A percentile compares a stretch with the other conserved stretches of the same genome.
phyloP scores from a whole-genome alignment of 2,888 invertebrate species.

The Caenorhabditis sulstoni region DNA sequence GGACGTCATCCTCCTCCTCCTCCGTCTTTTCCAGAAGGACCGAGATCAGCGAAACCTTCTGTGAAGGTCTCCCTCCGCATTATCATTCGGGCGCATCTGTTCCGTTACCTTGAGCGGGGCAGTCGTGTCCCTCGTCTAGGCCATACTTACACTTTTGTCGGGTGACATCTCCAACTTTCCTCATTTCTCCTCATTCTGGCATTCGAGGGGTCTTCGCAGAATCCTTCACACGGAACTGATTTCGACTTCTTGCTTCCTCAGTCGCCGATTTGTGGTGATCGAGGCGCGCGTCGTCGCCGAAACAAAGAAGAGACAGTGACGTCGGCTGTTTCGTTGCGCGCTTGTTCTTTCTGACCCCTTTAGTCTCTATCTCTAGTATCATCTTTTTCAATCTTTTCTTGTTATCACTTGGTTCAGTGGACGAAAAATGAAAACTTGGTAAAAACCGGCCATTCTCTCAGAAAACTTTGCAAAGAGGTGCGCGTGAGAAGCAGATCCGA shows the following conservation, averaged over 20 bases:
- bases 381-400: constrained; percentile 6
- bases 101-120: constrained; percentile 44
- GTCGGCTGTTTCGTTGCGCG: constrained; percentile 4
- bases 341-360: constrained; percentile 3
- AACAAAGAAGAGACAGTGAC: not conserved
- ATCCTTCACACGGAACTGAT: not conserved
- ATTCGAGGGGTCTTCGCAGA: not conserved
- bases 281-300: not conserved
- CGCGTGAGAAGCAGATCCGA: not conserved
- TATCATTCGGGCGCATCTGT: constrained; percentile 39
- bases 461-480: not conserved
- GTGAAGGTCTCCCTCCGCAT: not conserved
- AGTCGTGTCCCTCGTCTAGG: constrained; percentile 9
- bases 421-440: not conserved
- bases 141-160: not conserved
- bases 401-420: not conserved
- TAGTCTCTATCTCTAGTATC: constrained; percentile 8
- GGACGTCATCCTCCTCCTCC: constrained; percentile 33
- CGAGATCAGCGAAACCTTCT: constrained; percentile 34
- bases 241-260: not conserved
- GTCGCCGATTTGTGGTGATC: constrained; percentile 13
- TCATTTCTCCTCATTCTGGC: constrained; percentile 1
- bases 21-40: too few species aligned
- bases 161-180: not conserved
- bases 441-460: not conserved